These are phyloP conservation scores for Amblyornis subalaris DNA, from an alignment of 2,113 vertebrate species.

Conservation along the genomic window DNA sequence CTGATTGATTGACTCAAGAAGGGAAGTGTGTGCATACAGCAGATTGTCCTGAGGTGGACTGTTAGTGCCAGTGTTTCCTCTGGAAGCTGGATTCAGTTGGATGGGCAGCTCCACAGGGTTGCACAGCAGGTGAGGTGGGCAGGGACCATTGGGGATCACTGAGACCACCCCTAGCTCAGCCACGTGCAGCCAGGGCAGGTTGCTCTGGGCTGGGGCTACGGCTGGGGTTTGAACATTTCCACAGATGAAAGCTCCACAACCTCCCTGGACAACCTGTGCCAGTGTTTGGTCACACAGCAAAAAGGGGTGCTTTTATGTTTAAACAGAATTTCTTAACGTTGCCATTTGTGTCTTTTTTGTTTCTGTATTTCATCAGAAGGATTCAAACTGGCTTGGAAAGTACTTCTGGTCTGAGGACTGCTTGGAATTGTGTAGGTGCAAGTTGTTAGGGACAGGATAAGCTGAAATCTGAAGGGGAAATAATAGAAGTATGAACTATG, in stretches of 20 bases:
- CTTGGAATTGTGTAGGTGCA: not conserved
- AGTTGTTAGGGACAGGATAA: not conserved
- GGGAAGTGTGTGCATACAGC: rapidly evolving
- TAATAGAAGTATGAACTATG: not conserved
- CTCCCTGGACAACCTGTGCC: not conserved
- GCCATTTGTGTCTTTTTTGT: not conserved
- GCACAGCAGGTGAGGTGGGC: not conserved
- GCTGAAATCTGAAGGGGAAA: not conserved
- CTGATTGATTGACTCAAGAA: not conserved
- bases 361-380: not conserved
- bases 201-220: not conserved
- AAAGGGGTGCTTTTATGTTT: not conserved
- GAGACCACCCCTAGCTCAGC: rapidly evolving
- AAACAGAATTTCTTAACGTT: not conserved
- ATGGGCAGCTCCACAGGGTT: not conserved
- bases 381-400: not conserved
- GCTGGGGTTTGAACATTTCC: not conserved
- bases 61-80: not conserved
- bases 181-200: not conserved
- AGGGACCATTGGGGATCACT: not conserved
- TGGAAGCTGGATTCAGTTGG: not conserved
- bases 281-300: not conserved
- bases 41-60: not conserved
- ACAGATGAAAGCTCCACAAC: not conserved
- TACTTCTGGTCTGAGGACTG: not conserved